phyloP scores from a whole-genome alignment of 2,888 invertebrate genomes.

The Labia minor region DNA sequence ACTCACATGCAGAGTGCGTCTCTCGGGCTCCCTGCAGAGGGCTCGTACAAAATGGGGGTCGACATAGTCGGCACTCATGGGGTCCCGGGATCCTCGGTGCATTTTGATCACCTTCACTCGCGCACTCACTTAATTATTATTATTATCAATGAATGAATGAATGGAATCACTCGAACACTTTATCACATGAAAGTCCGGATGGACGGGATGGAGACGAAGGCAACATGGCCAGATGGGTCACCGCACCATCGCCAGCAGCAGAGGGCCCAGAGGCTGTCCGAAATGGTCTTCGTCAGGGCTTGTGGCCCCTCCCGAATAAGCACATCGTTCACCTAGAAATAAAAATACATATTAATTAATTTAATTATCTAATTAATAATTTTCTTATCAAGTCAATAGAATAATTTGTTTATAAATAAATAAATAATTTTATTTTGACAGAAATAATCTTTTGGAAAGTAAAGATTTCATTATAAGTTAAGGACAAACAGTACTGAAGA shows the following conservation, averaged over 20 bases:
- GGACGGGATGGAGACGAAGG: background rate
- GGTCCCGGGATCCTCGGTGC: background rate
- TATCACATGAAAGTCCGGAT: background rate
- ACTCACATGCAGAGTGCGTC: conserved; percentile 42
- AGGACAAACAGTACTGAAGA: no score
- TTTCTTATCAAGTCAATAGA: no score
- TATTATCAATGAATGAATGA: no score
- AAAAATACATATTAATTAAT: no score
- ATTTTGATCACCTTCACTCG: background rate
- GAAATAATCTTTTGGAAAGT: no score
- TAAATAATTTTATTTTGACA: no score
- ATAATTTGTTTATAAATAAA: no score
- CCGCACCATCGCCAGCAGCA: background rate
- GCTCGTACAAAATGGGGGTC: conserved; percentile 45
- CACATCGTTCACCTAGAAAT: background rate
- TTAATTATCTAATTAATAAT: no score
- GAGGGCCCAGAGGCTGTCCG: background rate
- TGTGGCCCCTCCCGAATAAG: background rate
- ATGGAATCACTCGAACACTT: background rate
- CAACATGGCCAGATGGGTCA: background rate
- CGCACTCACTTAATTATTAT: background rate
- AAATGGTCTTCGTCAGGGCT: background rate
- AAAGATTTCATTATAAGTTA: no score
- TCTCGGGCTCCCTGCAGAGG: conserved; percentile 43
- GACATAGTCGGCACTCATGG: conserved; percentile 40